Base-by-base conservation (phyloP, 2,113 vertebrate genomes). In the Delphinus delphis region DNA sequence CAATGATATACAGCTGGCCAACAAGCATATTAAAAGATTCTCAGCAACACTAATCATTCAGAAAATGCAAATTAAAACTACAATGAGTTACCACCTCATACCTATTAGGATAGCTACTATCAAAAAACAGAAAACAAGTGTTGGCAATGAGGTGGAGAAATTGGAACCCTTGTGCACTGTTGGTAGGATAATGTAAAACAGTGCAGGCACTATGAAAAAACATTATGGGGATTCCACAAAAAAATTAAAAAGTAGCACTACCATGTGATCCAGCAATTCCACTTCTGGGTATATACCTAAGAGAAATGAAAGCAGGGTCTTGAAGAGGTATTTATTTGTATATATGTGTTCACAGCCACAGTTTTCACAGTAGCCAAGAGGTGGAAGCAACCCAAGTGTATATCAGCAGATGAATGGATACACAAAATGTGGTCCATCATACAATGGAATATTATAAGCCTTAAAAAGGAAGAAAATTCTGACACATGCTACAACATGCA, bases 101-200 rank as follows among this genome's bases (percentile, higher is more conserved):
- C 2, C 23, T 33, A 4, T 15, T 20, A 55, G 23, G 38, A 17
- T 8, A 10, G 63, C 1, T 63, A 15, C 9, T n/a, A 5, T 70
- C 6, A 33, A 83, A 26, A 47, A n/a, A 41, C 3, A 79, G 50
- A 33, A 53, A 58, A 58, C 15, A 58, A 36, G 70, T 28, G 21
- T 5, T 41, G 12, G 5, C 17, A 55, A 14, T 31, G 12, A 82
- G 28, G 65, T 21, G 28, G 26, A 53, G 53, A 73, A 73, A 71
- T 1, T 5, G 5, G 44, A 36, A 73, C 6, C 0, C 4, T 63
- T 36, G 25, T 1, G 0, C 4, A 14, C 5, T 53, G 26, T 13
- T 9, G 70, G 8, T 1, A 3, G 67, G 13, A 33, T 21, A 5
- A 65, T 55, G 25, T 55, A 55, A 44, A 71, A 71, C n/a, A 13